These are phyloP conservation scores for Elachura formosa DNA, from an alignment of 2,113 vertebrate genomes.

Conservation along the genomic window DNA sequence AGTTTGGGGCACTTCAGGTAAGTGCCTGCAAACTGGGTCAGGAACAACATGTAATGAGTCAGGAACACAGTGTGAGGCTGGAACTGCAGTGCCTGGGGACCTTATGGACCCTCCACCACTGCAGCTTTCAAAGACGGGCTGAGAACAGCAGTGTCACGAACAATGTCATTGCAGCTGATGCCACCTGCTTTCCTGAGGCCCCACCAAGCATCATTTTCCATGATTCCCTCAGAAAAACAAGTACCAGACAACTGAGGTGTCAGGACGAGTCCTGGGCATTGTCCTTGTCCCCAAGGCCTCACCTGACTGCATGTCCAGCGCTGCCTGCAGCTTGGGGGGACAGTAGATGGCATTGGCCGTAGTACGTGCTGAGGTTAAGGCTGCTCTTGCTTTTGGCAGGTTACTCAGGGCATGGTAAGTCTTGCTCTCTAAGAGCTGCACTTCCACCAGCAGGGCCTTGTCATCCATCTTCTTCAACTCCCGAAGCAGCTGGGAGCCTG, in stretches of 20 bases:
- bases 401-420: slow-evolving; percentile 98
- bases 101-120: not conserved
- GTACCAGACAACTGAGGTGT: accelerated
- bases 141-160: not conserved
- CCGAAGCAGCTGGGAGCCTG: slow-evolving; percentile 91
- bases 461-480: slow-evolving; percentile 99
- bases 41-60: not conserved
- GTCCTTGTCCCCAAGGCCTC: not conserved
- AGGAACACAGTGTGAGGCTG: not conserved
- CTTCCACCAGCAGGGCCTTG: slow-evolving; percentile 97
- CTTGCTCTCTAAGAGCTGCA: slow-evolving; percentile 97
- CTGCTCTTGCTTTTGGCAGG: slow-evolving; percentile 95
- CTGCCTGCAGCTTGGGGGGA: slow-evolving; percentile 96
- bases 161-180: not conserved
- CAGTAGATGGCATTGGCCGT: slow-evolving; percentile 99
- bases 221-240: not conserved
- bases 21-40: not conserved
- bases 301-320: slow-evolving; percentile 99
- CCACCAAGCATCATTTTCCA: not conserved
- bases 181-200: not conserved
- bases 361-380: slow-evolving; percentile 96
- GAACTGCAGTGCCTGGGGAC: not conserved
- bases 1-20: not conserved
- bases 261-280: accelerated
- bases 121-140: not conserved